Conservation (phyloP, 2,113 vertebrate genomes). For the Bujurquina vittata region DNA sequence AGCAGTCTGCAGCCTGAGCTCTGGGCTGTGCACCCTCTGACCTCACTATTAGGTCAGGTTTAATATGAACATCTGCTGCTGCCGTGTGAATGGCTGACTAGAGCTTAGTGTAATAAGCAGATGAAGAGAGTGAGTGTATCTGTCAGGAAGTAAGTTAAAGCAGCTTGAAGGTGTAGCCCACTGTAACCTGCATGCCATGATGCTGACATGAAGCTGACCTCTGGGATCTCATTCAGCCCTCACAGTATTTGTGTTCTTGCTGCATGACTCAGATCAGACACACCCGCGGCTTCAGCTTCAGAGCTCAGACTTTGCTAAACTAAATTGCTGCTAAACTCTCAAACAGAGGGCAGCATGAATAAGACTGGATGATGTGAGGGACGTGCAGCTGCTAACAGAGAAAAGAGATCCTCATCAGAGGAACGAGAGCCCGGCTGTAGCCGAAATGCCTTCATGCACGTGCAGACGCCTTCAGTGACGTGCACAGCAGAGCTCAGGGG, state of each 20-base stretch:
- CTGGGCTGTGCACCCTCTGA: no score
- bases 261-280: constrained; percentile 1
- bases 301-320: not conserved
- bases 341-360: not conserved
- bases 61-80: not conserved
- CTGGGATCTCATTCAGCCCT: not conserved
- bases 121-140: not conserved
- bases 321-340: not conserved
- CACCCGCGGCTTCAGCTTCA: not conserved
- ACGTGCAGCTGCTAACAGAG: not conserved
- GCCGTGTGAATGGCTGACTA: not conserved
- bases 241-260: no score
- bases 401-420: not conserved
- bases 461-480: not conserved
- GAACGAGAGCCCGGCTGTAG: not conserved
- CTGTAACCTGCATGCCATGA: not conserved
- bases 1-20: not conserved
- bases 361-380: not conserved
- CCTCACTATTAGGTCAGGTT: no score
- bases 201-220: not conserved
- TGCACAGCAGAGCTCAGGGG: not conserved
- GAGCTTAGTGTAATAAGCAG: not conserved
- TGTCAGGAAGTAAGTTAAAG: not conserved
- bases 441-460: not conserved
- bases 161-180: not conserved